A percentile compares a stretch with the other conserved stretches of the same genome.
Evolutionary conservation across 92 coral and sea anemone genomes (phyloP).

Genomic region (Heliopora coerulea): DNA sequence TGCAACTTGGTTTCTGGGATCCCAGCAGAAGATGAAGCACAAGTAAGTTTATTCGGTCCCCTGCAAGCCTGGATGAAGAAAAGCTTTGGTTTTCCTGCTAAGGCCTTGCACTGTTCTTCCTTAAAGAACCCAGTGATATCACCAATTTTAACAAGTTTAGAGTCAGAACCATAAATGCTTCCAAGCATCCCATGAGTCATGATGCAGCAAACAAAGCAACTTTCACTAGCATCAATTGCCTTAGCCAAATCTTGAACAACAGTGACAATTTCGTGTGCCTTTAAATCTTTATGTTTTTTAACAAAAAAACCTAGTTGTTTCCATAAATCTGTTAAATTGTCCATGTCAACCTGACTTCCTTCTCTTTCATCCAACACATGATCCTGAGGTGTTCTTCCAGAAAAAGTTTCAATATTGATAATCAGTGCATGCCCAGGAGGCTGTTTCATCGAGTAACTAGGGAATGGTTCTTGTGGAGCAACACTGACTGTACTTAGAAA

Average conservation of each 20-base stretch:
- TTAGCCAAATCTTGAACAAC: conserved; percentile 53
- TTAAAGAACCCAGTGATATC: conserved; percentile 63
- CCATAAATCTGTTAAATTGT: conserved; percentile 62
- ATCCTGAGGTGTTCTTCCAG: conserved; percentile 20
- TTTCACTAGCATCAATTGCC: conserved; percentile 51
- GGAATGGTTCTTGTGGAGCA: conserved; percentile 61
- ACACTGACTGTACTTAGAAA: conserved; percentile 50
- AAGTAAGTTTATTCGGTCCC: conserved; percentile 39
- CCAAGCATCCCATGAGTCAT: conserved; percentile 81
- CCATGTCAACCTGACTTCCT: conserved; percentile 69
- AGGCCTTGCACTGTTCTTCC: conserved; percentile 65
- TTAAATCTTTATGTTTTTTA: conserved; percentile 38
- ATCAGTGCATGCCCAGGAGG: conserved; percentile 80
- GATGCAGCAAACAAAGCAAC: conserved; percentile 86
- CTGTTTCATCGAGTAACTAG: conserved; percentile 60
- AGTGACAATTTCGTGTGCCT: conserved; percentile 53
- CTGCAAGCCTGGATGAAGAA: conserved; percentile 96
- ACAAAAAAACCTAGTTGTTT: conserved; percentile 62
- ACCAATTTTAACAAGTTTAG: conserved; percentile 50
- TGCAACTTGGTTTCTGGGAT: neutral
- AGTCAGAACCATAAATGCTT: conserved; percentile 70
- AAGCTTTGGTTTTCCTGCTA: conserved; percentile 78
- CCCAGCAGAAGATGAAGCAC: neutral
- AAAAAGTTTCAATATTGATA: conserved; percentile 62
- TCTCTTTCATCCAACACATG: conserved; percentile 43